These are phyloP conservation scores for Endomychus coccineus DNA, from an alignment of 2,888 invertebrate genomes.

Conservation along the genomic window DNA sequence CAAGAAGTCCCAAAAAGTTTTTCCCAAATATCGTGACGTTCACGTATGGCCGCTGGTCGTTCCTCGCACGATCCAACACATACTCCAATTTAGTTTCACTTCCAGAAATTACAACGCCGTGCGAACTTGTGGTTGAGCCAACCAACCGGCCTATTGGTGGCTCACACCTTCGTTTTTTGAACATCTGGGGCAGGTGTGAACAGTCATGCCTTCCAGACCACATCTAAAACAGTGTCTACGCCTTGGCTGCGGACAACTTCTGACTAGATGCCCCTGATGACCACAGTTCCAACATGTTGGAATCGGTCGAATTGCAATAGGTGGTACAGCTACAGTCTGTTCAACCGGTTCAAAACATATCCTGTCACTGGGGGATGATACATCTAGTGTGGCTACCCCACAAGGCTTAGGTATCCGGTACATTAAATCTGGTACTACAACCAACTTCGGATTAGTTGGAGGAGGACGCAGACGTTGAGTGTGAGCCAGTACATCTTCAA, in stretches of 20 bases:
- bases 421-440: no score
- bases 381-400: no score
- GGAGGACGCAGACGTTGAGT: no score
- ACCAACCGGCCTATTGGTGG: neutral
- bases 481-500: no score
- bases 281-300: conserved; percentile 6
- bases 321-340: no score
- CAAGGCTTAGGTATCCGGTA: no score
- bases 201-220: conserved; percentile 1
- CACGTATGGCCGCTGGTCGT: conserved; percentile 15
- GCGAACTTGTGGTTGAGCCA: neutral
- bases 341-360: no score
- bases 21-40: conserved; percentile 13
- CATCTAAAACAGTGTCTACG: conserved; percentile 7
- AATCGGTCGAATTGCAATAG: no score
- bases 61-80: conserved; percentile 9
- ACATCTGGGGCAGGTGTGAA: conserved; percentile 6
- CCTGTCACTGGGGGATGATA: no score
- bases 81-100: conserved; percentile 7
- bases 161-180: conserved; percentile 1
- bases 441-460: no score
- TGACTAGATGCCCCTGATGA: neutral
- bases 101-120: neutral
- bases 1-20: conserved; percentile 14
- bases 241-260: neutral